These are phyloP conservation scores for Peromyscus maniculatus DNA, from an alignment of 2,113 vertebrate genomes.

Conservation along the genomic window DNA sequence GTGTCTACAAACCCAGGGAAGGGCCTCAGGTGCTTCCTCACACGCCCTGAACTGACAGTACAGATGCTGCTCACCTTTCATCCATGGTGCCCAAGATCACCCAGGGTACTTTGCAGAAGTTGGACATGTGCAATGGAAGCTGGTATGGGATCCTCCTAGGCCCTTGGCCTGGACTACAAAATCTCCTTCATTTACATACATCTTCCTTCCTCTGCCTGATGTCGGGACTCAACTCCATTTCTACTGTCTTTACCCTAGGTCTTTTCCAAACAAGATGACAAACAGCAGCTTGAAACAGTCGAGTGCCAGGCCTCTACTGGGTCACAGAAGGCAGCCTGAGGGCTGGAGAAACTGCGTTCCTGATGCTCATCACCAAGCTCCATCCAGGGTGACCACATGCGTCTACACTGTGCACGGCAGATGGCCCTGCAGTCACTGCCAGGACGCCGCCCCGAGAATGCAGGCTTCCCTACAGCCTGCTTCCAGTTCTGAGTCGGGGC, in stretches of 20 bases:
- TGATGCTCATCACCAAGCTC: neutral
- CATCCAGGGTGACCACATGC: neutral
- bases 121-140: neutral
- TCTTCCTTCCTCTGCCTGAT: neutral
- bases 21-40: neutral
- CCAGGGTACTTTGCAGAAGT: neutral
- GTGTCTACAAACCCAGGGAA: too few species aligned
- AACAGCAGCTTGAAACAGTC: neutral
- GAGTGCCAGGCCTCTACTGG: neutral
- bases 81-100: neutral
- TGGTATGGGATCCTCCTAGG: rapidly evolving
- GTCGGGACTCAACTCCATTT: neutral
- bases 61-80: too few species aligned
- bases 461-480: neutral
- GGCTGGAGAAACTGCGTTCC: neutral
- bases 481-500: neutral
- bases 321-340: neutral
- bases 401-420: neutral
- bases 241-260: neutral
- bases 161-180: neutral
- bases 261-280: neutral
- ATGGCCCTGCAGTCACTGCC: neutral
- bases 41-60: too few species aligned
- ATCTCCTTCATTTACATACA: neutral
- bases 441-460: neutral